phyloP scores from a whole-genome alignment of 2,888 invertebrate genomes.

The Phaedon cochleariae region DNA sequence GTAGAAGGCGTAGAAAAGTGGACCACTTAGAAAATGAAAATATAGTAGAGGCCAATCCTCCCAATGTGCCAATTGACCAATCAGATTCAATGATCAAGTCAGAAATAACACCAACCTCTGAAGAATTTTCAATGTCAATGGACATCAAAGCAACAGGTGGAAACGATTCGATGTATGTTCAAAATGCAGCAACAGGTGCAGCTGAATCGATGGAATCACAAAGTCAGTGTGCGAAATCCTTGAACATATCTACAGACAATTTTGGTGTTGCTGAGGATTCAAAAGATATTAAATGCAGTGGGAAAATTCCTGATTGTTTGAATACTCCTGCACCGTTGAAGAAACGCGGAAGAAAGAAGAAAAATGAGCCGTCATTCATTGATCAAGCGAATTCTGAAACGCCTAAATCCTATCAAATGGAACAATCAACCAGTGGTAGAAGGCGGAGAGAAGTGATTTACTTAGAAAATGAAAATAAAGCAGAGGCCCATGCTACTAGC shows the following conservation, averaged over 20 bases:
- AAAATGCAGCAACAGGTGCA: too few relatives aligned
- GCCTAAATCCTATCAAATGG: neutral
- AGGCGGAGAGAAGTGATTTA: slow-evolving; percentile 46
- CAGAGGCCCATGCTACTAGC: neutral
- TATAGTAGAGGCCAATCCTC: neutral
- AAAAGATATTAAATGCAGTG: too few relatives aligned
- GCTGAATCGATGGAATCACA: too few relatives aligned
- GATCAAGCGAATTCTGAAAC: neutral
- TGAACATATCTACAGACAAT: too few relatives aligned
- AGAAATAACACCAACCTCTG: too few relatives aligned
- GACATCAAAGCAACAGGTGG: too few relatives aligned
- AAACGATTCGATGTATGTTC: too few relatives aligned
- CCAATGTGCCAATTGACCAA: neutral
- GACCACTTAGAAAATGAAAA: too few relatives aligned
- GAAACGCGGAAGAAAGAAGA: slow-evolving; percentile 4
- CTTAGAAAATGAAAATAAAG: slow-evolving; percentile 32
- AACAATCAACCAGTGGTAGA: slow-evolving; percentile 42
- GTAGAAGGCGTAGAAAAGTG: neutral
- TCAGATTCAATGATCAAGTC: neutral
- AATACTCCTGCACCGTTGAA: neutral
- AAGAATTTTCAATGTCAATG: too few relatives aligned
- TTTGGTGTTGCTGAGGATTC: too few relatives aligned
- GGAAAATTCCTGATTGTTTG: too few relatives aligned
- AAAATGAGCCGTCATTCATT: slow-evolving; percentile 2
- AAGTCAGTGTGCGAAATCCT: too few relatives aligned